Conservation (phyloP, 1,140 invertebrate genomes). For the Micrasema minimum region DNA sequence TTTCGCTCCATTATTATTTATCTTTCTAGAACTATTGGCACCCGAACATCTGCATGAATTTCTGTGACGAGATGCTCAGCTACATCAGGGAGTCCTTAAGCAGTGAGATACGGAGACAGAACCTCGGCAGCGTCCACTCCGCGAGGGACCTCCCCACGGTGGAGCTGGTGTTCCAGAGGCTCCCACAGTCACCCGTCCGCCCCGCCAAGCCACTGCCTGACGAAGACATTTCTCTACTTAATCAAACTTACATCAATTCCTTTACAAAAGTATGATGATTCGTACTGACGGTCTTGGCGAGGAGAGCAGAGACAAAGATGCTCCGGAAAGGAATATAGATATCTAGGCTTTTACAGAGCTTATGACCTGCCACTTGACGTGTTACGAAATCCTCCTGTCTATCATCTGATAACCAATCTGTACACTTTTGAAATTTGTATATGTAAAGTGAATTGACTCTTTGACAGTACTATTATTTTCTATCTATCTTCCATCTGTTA, state of each 20-base stretch:
- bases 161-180: constrained; percentile 42
- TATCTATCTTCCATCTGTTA: no score
- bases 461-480: no score
- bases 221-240: constrained; percentile 28
- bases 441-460: no score
- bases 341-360: no score
- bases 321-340: no score
- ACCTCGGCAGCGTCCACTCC: not conserved
- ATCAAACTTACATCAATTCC: constrained; percentile 16
- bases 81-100: constrained; percentile 41
- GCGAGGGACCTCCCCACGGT: constrained; percentile 26
- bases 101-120: constrained; percentile 20
- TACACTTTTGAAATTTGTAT: no score
- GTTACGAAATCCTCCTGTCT: no score
- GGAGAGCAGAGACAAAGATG: no score
- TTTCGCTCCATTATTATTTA: no score
- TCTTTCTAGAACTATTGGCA: constrained; percentile 43
- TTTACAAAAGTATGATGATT: constrained; percentile 28
- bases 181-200: not conserved
- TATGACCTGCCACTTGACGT: no score
- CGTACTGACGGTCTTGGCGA: no score
- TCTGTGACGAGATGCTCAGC: constrained; percentile 36
- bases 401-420: no score
- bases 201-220: not conserved
- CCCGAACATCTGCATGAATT: constrained; percentile 45